Base-by-base conservation (phyloP, 2,797 vertebrate genomes). In the Labroides dimidiatus region DNA sequence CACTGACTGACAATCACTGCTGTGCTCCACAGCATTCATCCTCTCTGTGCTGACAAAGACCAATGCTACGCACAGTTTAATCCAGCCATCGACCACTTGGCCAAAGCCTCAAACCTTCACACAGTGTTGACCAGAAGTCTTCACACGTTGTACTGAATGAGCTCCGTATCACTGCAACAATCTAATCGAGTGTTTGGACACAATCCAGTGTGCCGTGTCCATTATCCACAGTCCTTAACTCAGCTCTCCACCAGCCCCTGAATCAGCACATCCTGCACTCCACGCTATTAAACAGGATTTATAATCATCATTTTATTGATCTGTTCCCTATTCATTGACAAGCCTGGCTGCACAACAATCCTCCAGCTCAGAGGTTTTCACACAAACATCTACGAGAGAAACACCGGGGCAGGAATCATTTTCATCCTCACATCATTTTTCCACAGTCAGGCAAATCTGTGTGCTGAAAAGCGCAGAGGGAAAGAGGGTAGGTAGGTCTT, bases 241-340 rank as follows among this genome's bases (percentile, higher is more conserved):
- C 62, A 27, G 54, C 75, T 66, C 43, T 41, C 16, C 55, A 37
- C 15, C 65, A 51, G 43, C 39, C 48, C 48, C 79, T 82, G 77
- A 70, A 59, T 84, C 80, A 86, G 85, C 84, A 83, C 74, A 81
- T 81, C 43, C 47, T 36, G 33, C 24, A 52, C 55, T 44, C 64
- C 19, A 15, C 43, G 69, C 69, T 57, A 62, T 80, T 72, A 71
- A 64, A 74, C 15, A 21, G 57, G 64, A 87, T 82, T 83, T 73
- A 89, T 86, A 86, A 84, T 78, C 39, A 64, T 72, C 44, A 57
- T 69, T 49, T 75, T 57, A 86, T 86, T 11, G 80, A 89, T 87
- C 45, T 15, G 42, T 62, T 69, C 72, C 21, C n/a, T 67, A 70
- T 69, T 67, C 56, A 59, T 52, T 42, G 4, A 44, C 14, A 19